Percentiles rank a stretch among this genome's conserved stretches.
phyloP scores from a whole-genome alignment of 2,113 vertebrate species.

The Danionella cerebrum region DNA sequence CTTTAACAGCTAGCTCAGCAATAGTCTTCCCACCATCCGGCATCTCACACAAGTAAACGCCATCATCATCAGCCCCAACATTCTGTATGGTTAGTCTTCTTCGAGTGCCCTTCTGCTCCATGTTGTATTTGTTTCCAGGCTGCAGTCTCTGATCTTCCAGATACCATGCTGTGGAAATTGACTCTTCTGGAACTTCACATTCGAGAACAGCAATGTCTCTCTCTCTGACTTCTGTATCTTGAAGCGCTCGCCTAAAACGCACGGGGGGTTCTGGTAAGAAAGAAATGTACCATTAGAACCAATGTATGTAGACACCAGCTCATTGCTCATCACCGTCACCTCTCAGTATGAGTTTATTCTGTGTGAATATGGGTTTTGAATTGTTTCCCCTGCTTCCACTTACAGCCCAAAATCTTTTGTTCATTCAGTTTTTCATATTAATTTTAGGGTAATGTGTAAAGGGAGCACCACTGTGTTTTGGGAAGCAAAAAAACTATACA shows the following conservation, averaged over 20 bases:
- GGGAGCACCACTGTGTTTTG: no score
- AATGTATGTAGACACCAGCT: no score
- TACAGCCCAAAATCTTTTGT: no score
- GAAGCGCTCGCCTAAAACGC: slow-evolving; percentile 71
- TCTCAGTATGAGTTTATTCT: no score
- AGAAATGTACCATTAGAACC: background rate
- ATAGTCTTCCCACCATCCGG: slow-evolving; percentile 82
- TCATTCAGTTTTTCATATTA: no score
- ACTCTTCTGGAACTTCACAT: slow-evolving; percentile 82
- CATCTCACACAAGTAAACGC: slow-evolving; percentile 92
- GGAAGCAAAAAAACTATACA: no score
- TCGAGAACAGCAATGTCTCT: slow-evolving; percentile 77
- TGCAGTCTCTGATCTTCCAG: slow-evolving; percentile 84
- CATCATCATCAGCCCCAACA: slow-evolving; percentile 77
- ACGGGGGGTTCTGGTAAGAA: slow-evolving; percentile 69
- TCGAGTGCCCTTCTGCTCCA: slow-evolving; percentile 76
- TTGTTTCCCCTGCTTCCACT: no score
- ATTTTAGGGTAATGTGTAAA: no score
- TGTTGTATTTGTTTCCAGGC: slow-evolving; percentile 79
- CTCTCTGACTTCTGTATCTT: slow-evolving; percentile 77
- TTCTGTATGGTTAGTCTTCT: slow-evolving; percentile 80
- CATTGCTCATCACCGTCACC: no score
- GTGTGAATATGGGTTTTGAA: no score
- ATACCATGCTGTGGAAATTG: slow-evolving; percentile 78
- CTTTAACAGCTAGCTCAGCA: slow-evolving; percentile 75